Evolutionary conservation across 2,113 vertebrate species (phyloP).

Genomic region (Sigmodon hispidus): DNA sequence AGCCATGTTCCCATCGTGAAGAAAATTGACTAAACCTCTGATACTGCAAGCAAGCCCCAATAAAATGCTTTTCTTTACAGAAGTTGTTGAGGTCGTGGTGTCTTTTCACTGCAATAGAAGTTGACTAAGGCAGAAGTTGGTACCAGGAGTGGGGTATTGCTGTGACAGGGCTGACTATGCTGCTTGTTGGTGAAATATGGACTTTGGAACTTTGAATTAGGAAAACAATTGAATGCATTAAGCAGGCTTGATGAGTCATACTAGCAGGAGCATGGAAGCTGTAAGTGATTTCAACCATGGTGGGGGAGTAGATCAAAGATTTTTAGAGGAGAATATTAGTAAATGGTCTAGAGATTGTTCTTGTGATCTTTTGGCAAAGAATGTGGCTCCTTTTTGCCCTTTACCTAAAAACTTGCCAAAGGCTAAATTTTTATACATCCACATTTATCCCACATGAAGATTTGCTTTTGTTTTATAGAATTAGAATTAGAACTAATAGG

Average conservation of each 20-base stretch:
- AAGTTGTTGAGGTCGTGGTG: background rate
- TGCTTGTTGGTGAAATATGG: background rate
- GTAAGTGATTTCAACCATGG: background rate
- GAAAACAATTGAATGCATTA: background rate
- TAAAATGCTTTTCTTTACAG: background rate
- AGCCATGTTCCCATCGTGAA: background rate
- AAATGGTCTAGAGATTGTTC: background rate
- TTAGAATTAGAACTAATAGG: constrained; percentile 8
- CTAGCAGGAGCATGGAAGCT: background rate
- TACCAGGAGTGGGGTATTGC: background rate
- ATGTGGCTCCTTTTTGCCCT: background rate
- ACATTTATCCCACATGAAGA: background rate
- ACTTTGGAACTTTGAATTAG: background rate
- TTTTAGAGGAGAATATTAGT: background rate
- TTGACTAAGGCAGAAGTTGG: background rate
- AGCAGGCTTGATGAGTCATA: background rate
- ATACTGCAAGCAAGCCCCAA: background rate
- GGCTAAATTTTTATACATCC: background rate
- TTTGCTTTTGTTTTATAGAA: background rate
- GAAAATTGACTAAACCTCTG: background rate
- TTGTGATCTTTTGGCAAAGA: background rate
- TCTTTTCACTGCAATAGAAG: background rate
- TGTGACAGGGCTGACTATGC: background rate
- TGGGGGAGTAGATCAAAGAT: background rate
- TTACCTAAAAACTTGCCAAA: background rate